Conservation (phyloP, 2,888 invertebrate genomes). For the Leptopilina myrica region DNA sequence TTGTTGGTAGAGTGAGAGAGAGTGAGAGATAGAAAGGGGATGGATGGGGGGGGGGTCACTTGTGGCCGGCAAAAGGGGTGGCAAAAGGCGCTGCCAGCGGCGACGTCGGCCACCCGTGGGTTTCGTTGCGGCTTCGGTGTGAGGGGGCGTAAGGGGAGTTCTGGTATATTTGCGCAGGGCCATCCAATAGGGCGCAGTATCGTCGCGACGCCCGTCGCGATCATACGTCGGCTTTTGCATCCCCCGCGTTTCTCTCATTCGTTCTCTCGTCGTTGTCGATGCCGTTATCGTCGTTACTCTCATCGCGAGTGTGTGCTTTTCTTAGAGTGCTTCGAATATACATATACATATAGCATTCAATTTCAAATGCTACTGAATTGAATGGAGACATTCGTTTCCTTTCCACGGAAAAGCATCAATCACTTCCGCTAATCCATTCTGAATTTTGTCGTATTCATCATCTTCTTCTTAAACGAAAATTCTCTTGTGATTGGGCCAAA, state of each 20-base stretch:
- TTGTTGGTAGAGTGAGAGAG: slow-evolving; percentile 7
- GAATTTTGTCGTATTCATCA: not conserved
- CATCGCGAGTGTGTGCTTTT: slow-evolving; percentile 50
- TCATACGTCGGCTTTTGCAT: slow-evolving; percentile 56
- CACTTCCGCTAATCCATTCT: slow-evolving; percentile 20
- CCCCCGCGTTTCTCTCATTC: slow-evolving; percentile 39
- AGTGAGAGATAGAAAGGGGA: not conserved
- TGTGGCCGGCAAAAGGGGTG: slow-evolving; percentile 55
- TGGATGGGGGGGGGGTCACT: slow-evolving; percentile 43
- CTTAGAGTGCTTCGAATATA: slow-evolving; percentile 48
- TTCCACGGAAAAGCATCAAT: slow-evolving; percentile 32
- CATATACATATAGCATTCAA: no score
- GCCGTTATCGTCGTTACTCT: slow-evolving; percentile 25
- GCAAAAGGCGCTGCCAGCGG: slow-evolving; percentile 47
- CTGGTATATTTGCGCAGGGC: slow-evolving; percentile 76
- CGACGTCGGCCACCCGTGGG: slow-evolving; percentile 41
- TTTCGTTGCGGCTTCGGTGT: slow-evolving; percentile 44
- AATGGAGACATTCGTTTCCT: slow-evolving; percentile 2
- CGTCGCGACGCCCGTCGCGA: slow-evolving; percentile 75
- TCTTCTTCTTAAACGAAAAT: not conserved
- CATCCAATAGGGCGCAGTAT: slow-evolving; percentile 76
- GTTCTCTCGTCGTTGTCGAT: slow-evolving; percentile 8
- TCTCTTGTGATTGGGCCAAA: slow-evolving; percentile 13
- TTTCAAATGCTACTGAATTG: not conserved
- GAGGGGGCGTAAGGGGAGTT: slow-evolving; percentile 69